A percentile compares a stretch with the other conserved stretches of the same genome.
Evolutionary conservation across 2,797 vertebrate species (phyloP).

Genomic region (Sebastes iracundus): DNA sequence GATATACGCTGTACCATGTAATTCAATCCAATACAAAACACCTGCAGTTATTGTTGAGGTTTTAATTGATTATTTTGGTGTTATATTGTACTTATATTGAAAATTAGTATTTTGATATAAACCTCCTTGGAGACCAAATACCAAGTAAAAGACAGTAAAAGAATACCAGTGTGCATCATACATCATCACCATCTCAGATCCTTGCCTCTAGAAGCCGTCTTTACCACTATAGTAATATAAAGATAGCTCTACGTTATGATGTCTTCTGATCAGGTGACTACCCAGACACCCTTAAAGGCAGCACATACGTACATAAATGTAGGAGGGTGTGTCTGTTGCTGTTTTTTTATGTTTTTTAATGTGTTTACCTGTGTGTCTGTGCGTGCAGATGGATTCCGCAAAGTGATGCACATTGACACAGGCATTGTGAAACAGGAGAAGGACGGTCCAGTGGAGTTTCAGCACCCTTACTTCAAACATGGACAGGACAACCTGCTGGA

Average conservation of each 20-base stretch:
- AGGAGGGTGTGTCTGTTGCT: not conserved
- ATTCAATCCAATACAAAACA: not conserved
- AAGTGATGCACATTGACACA: slow-evolving; percentile 94
- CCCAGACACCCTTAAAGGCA: not conserved
- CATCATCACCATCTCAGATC: not conserved
- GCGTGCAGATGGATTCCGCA: slow-evolving; percentile 92
- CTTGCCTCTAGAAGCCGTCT: not conserved
- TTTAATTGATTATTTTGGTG: too few species aligned
- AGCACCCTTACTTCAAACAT: slow-evolving; percentile 94
- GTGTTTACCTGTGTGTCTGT: not conserved
- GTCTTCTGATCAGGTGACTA: not conserved
- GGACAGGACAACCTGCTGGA: slow-evolving; percentile 94
- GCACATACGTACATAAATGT: not conserved
- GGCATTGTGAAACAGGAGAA: slow-evolving; percentile 93
- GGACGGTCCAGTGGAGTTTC: slow-evolving; percentile 95
- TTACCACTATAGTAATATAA: not conserved
- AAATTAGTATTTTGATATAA: not conserved
- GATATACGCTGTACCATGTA: not conserved
- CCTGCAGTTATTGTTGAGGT: not conserved
- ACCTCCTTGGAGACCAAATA: not conserved
- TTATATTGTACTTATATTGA: too few species aligned
- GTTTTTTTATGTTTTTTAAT: not conserved
- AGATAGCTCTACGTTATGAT: not conserved
- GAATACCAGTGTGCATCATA: not conserved
- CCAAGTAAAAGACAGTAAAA: not conserved